Percentiles rank a stretch among this genome's conserved stretches.
These are phyloP conservation scores for Phrynocephalus vlangalii DNA, from an alignment of 2,797 vertebrate genomes.

Conservation along the genomic window DNA sequence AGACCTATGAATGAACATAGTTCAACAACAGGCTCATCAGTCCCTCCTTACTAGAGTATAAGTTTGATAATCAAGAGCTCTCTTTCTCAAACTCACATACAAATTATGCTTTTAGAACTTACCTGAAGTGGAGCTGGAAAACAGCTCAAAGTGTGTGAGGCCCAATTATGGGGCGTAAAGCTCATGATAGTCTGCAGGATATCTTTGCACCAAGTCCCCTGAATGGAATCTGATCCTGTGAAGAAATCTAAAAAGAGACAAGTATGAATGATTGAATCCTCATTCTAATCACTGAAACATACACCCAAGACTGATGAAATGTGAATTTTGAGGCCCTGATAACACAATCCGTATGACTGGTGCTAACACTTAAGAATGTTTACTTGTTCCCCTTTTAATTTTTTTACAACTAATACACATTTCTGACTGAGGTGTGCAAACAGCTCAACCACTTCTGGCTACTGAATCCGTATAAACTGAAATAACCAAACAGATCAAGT, in stretches of 20 bases:
- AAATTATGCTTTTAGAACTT: conserved; percentile 48
- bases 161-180: conserved; percentile 99
- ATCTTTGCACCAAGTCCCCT: conserved; percentile 99
- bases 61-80: background rate
- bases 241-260: conserved; percentile 89
- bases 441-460: background rate
- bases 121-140: conserved; percentile 98
- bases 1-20: background rate
- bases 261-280: background rate
- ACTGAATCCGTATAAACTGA: background rate
- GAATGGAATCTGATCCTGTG: conserved; percentile 97
- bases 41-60: background rate
- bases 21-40: background rate
- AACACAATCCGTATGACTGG: conserved; percentile 4
- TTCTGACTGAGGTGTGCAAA: background rate
- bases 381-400: background rate
- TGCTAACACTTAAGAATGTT: conserved; percentile 16
- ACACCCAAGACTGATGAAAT: conserved; percentile 15
- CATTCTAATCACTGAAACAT: background rate
- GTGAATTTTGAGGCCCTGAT: background rate
- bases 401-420: background rate
- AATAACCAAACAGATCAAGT: background rate
- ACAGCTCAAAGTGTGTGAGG: conserved; percentile 96
- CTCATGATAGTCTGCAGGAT: conserved; percentile 98
- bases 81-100: background rate